Conservation (phyloP, 1,140 invertebrate genomes). For the Pemphigus obesinymphae region DNA sequence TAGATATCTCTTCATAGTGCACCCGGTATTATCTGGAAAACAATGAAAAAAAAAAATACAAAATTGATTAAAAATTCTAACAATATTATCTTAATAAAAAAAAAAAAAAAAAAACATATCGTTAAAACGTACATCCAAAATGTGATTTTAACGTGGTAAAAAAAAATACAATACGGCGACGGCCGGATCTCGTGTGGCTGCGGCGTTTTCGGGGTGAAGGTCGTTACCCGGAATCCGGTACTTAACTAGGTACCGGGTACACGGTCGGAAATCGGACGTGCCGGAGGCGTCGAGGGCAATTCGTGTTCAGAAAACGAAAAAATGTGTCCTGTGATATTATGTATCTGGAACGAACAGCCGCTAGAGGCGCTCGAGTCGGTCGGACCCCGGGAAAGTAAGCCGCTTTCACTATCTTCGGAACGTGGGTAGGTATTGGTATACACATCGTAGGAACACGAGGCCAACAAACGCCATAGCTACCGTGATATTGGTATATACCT, state of each 20-base stretch:
- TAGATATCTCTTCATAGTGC: constrained; percentile 26
- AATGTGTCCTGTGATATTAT: not conserved
- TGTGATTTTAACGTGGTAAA: too few relatives aligned
- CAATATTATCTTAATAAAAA: too few relatives aligned
- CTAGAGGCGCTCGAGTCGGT: constrained; percentile 34
- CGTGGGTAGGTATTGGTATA: not conserved
- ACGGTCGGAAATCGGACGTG: constrained; percentile 1
- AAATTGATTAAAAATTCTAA: too few relatives aligned
- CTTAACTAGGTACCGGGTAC: too few relatives aligned
- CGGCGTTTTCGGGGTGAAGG: constrained; percentile 29
- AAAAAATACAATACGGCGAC: not conserved
- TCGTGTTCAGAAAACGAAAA: not conserved
- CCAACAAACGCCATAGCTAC: too few relatives aligned
- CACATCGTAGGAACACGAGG: not conserved
- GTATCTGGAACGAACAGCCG: constrained; percentile 31
- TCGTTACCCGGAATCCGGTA: constrained; percentile 15
- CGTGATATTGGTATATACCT: too few relatives aligned
- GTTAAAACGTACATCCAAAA: not conserved
- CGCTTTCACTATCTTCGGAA: constrained; percentile 37
- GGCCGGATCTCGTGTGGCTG: constrained; percentile 10
- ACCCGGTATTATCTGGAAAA: constrained; percentile 1
- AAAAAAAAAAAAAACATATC: not conserved
- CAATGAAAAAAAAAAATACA: too few relatives aligned
- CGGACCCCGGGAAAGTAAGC: constrained; percentile 27
- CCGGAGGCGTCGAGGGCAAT: not conserved